A percentile compares a stretch with the other conserved stretches of the same genome.
Conservation (phyloP, 2,888 invertebrate species). For the Bellardia bayeri region DNA sequence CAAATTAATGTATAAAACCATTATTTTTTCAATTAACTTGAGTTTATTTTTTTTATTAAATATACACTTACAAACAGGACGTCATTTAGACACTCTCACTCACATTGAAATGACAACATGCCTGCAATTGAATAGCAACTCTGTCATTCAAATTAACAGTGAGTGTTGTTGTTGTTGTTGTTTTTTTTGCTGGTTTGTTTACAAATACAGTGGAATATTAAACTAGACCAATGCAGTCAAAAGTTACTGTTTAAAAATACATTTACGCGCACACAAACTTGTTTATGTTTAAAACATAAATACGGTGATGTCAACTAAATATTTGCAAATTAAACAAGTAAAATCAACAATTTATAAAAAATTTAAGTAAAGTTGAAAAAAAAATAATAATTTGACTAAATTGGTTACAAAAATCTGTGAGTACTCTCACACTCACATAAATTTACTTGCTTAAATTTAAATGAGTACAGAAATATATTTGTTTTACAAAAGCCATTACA, state of each 20-base stretch:
- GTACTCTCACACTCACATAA: no score
- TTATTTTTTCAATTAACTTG: slow-evolving; percentile 41
- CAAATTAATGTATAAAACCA: slow-evolving; percentile 32
- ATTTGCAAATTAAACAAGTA: no score
- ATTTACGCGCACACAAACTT: no score
- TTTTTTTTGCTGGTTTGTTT: neutral
- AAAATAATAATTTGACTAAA: no score
- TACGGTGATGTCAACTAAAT: neutral
- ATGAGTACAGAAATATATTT: no score
- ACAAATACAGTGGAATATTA: slow-evolving; percentile 20
- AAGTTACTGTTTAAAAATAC: no score
- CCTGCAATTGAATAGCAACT: slow-evolving; percentile 40
- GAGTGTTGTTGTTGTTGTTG: slow-evolving; percentile 25
- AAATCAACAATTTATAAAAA: no score
- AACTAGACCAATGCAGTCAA: slow-evolving; percentile 4
- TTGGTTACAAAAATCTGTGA: no score
- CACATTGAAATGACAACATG: slow-evolving; percentile 47
- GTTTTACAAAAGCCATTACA: slow-evolving; percentile 17
- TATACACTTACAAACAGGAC: slow-evolving; percentile 39
- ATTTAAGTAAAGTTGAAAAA: no score
- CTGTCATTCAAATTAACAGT: slow-evolving; percentile 49
- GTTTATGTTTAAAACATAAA: no score
- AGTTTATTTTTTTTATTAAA: slow-evolving; percentile 37
- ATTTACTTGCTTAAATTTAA: neutral
- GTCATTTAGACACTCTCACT: slow-evolving; percentile 62